These are phyloP conservation scores for Taurulus bubalis DNA, from an alignment of 2,113 vertebrate genomes.

Conservation along the genomic window DNA sequence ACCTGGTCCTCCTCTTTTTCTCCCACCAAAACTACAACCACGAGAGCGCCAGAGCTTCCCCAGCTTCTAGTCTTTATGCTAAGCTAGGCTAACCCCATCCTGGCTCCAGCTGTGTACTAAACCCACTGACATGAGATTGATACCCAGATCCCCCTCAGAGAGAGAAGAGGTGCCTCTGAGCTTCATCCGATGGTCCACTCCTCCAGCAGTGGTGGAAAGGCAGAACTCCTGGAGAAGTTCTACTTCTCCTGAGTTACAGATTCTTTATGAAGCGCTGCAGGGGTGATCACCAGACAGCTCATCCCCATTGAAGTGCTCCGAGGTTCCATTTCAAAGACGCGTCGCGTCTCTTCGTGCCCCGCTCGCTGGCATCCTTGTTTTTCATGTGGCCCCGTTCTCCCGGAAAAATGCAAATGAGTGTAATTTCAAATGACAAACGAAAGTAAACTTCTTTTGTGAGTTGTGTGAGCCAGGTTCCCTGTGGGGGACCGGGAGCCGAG, in stretches of 20 bases:
- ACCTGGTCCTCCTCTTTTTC: too few species aligned
- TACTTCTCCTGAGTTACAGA: slow-evolving; percentile 13
- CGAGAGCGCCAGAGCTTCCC: too few species aligned
- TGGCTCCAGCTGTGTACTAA: background rate
- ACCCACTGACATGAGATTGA: background rate
- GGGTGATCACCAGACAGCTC: slow-evolving; percentile 59
- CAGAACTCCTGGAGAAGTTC: slow-evolving; percentile 31
- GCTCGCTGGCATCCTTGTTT: slow-evolving; percentile 62
- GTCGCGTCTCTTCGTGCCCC: slow-evolving; percentile 23
- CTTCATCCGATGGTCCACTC: background rate
- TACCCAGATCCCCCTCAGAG: background rate
- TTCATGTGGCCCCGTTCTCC: slow-evolving; percentile 69
- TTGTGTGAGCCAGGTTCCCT: slow-evolving; percentile 71
- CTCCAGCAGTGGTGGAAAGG: background rate
- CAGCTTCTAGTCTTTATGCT: background rate
- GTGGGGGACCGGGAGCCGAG: slow-evolving; percentile 71
- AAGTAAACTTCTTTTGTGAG: slow-evolving; percentile 81
- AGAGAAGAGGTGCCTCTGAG: background rate
- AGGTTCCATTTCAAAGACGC: slow-evolving; percentile 56
- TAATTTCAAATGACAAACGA: slow-evolving; percentile 79
- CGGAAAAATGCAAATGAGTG: slow-evolving; percentile 79
- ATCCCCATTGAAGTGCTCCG: slow-evolving; percentile 37
- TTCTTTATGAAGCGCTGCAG: slow-evolving; percentile 47
- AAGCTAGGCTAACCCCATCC: background rate
- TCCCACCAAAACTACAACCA: too few species aligned